Percentiles rank a stretch among this genome's conserved stretches.
Conservation (phyloP, 2,797 vertebrate genomes). For the Gallirallus australis region DNA sequence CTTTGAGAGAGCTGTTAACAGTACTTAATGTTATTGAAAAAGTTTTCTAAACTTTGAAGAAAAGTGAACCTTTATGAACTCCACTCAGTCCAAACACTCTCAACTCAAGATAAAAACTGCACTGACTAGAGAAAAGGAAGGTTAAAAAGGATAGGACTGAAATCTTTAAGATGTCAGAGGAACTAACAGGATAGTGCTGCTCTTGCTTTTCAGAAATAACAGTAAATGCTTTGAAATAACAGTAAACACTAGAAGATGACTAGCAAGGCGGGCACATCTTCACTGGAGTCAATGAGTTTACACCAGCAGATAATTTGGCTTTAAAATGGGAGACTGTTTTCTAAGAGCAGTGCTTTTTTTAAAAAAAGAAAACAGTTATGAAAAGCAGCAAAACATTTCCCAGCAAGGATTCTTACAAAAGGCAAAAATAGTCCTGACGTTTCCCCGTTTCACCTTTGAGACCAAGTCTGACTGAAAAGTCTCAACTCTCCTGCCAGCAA, state of each 20-base stretch:
- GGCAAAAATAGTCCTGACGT: neutral
- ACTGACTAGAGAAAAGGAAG: neutral
- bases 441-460: neutral
- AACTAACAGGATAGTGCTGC: neutral
- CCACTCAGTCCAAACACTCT: neutral
- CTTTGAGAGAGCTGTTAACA: neutral
- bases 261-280: neutral
- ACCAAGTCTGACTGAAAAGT: neutral
- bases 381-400: neutral
- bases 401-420: neutral
- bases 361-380: neutral
- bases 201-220: neutral
- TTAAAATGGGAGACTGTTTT: neutral
- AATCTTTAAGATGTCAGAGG: neutral
- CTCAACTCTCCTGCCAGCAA: fast-evolving
- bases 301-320: neutral
- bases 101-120: neutral
- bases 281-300: neutral
- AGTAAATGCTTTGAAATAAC: neutral
- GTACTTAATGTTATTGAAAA: neutral
- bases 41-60: neutral
- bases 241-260: neutral
- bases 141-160: neutral
- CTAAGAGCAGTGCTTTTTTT: neutral
- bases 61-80: neutral